A percentile compares a stretch with the other conserved stretches of the same genome.
These are phyloP conservation scores for Tubulanus polymorphus DNA, from an alignment of 2,888 invertebrate genomes.

Conservation along the genomic window DNA sequence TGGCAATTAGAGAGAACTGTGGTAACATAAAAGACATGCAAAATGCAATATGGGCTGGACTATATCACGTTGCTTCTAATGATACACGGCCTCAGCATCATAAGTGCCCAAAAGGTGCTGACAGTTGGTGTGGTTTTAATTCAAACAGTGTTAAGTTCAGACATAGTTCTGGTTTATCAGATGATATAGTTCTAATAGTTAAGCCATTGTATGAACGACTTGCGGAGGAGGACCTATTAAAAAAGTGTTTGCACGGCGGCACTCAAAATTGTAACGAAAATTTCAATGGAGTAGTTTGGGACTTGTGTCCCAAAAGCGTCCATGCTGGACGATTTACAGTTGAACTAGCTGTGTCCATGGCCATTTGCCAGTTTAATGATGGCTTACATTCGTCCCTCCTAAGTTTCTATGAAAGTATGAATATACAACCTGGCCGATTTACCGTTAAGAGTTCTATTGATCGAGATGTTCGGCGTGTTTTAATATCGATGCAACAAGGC, in stretches of 20 bases:
- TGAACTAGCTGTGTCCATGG: too few species aligned
- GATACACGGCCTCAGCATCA: not conserved
- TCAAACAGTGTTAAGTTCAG: not conserved
- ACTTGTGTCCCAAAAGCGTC: not conserved
- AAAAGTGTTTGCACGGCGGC: not conserved
- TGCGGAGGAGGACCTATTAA: not conserved
- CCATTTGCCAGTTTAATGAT: too few species aligned
- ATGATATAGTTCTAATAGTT: not conserved
- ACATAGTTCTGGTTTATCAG: too few species aligned
- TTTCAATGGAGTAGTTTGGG: not conserved
- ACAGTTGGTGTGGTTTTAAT: slow-evolving; percentile 1
- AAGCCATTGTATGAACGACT: not conserved
- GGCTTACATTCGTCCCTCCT: too few species aligned
- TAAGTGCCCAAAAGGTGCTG: not conserved
- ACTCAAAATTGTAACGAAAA: not conserved
- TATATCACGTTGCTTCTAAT: not conserved
- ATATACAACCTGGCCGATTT: too few species aligned
- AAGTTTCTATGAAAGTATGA: too few species aligned
- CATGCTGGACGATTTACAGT: too few species aligned
- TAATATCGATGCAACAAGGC: too few species aligned
- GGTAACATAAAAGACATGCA: not conserved
- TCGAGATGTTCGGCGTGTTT: too few species aligned
- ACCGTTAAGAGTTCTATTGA: too few species aligned
- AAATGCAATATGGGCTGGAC: not conserved
- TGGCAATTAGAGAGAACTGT: not conserved